A percentile compares a stretch with the other conserved stretches of the same genome.
These are phyloP conservation scores for Merops nubicus DNA, from an alignment of 2,113 vertebrate species.

Conservation along the genomic window DNA sequence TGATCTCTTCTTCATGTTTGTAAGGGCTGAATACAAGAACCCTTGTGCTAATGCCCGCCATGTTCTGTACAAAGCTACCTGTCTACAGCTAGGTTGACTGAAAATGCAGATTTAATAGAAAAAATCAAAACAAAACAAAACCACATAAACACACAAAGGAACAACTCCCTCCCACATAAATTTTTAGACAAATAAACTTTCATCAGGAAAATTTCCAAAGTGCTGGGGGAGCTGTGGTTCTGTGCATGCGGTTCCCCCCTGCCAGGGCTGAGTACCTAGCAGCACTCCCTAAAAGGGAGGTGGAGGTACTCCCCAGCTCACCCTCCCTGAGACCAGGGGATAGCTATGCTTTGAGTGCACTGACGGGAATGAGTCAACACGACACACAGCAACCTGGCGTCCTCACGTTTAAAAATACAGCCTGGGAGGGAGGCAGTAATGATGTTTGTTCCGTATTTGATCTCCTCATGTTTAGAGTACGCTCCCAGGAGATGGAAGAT, in stretches of 20 bases:
- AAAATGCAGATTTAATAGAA: neutral
- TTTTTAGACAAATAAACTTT: neutral
- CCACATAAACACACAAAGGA: too few species aligned
- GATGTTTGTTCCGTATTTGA: slow-evolving; percentile 36
- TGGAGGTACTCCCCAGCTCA: neutral
- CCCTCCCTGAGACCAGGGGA: neutral
- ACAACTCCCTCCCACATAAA: neutral
- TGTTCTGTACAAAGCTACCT: neutral
- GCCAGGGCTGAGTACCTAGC: neutral
- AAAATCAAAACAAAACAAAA: neutral
- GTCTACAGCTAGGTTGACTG: neutral
- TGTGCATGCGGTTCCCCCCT: neutral
- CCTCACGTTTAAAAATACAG: slow-evolving; percentile 41
- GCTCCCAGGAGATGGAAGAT: neutral
- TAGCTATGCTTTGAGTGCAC: neutral
- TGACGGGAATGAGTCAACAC: neutral
- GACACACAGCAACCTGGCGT: neutral
- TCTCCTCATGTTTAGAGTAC: neutral
- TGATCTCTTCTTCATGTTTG: neutral
- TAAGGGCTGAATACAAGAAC: neutral
- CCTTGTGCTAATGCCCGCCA: neutral
- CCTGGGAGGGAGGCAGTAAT: neutral
- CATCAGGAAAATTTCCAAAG: neutral
- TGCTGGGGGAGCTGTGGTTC: neutral
- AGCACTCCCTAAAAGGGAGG: neutral